Conservation (phyloP, 1,140 invertebrate genomes). For the Bombyx mori region ASM3026992v2 NC_085122.1:501001-501500, state of each 20-base stretch:
- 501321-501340: constrained; percentile 25
- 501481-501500: too few relatives aligned
- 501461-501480: too few relatives aligned
- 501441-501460: too few relatives aligned
- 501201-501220: constrained; percentile 9
- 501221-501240: constrained; percentile 9
- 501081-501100: too few relatives aligned
- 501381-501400: background rate
- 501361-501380: constrained; percentile 5
- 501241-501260: constrained; percentile 17
- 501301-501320: constrained; percentile 60
- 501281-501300: constrained; percentile 63
- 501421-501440: too few relatives aligned
- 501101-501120: background rate
- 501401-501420: too few relatives aligned
- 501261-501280: constrained; percentile 46
- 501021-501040: too few relatives aligned
- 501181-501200: constrained; percentile 13
- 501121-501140: constrained; percentile 9
- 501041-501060: too few relatives aligned
- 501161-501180: constrained; percentile 8
- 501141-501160: constrained; percentile 4
- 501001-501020: too few relatives aligned
- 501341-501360: background rate
- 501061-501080: too few relatives aligned